Base-by-base conservation (phyloP, 2,113 vertebrate genomes). In the Protomyctophum bolini region DNA sequence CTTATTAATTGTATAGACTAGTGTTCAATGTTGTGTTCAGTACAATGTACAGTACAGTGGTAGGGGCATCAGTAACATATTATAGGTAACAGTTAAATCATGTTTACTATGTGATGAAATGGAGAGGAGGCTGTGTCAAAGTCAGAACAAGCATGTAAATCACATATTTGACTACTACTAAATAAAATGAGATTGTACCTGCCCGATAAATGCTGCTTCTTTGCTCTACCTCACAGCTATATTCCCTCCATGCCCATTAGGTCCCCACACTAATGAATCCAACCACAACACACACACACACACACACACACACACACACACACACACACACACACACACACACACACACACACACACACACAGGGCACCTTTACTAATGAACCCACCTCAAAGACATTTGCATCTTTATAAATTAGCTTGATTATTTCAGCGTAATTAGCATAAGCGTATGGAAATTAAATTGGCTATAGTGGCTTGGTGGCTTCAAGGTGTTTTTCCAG, bases 401-500 rank as follows among this genome's bases (percentile, higher is more conserved):
- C 90, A 91, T 91, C 75, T 88, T 72, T 89, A 79, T 86, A 85
- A 89, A 91, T 92, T 91, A 92, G 81, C 84, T 91, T 90, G 91
- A 92, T 92, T 90, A 90, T 91, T 91, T 92, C 86, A 83, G 70
- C 69, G 60, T 86, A 84, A 91, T 92, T 92, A 89, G 84, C 89
- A 90, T 92, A 88, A 87, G 84, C 65, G 68, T 90, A 91, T 91
- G 91, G 86, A 92, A 89, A 92, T 92, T 87, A 89, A 88, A 89
- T 89, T 89, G 88, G 77, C 89, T 83, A 70, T 87, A 84, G 80
- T 84, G 81, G 68, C 21, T 47, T 70, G 62, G 85, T 84, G 72
- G 81, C 89, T 90, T 86, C 84, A 86, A 89, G 87, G 90, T 90
- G 85, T 88, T 86, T 89, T 85, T 83, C 69, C 73, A 70, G 76